These are phyloP conservation scores for Simalia tracyae DNA, from an alignment of 2,797 vertebrate genomes.

Conservation along the genomic window DNA sequence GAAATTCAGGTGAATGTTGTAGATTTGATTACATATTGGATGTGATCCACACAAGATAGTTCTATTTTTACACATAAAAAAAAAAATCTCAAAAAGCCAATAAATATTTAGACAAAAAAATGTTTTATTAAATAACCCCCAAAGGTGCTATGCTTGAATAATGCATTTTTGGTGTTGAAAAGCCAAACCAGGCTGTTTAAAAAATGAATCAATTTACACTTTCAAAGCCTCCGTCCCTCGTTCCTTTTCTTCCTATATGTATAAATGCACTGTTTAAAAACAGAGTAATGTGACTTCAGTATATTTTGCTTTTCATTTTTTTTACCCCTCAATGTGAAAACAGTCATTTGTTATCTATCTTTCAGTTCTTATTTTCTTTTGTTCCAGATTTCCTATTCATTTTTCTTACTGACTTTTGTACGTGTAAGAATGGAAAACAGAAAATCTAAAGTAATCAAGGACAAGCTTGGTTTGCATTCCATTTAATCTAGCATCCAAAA, in stretches of 20 bases:
- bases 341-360: conserved; percentile 36
- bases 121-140: not conserved
- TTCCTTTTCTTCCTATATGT: not conserved
- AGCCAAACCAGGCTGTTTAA: not conserved
- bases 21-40: not conserved
- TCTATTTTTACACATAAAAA: not conserved
- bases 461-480: conserved; percentile 10
- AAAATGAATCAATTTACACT: not conserved
- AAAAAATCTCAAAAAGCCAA: not conserved
- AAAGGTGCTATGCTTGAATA: not conserved
- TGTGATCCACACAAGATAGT: not conserved
- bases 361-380: conserved; percentile 35
- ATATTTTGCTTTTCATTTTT: not conserved
- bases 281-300: not conserved
- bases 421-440: conserved; percentile 21
- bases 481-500: conserved; percentile 42
- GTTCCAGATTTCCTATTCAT: conserved; percentile 33
- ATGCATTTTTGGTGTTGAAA: not conserved
- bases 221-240: not conserved
- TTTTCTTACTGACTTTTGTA: conserved; percentile 50
- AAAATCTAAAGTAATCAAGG: conserved; percentile 32
- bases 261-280: not conserved
- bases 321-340: conserved; percentile 33
- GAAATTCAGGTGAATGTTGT: not conserved
- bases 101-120: not conserved